Conservation (phyloP, 2,888 invertebrate species). For the Melanchra persicariae region DNA sequence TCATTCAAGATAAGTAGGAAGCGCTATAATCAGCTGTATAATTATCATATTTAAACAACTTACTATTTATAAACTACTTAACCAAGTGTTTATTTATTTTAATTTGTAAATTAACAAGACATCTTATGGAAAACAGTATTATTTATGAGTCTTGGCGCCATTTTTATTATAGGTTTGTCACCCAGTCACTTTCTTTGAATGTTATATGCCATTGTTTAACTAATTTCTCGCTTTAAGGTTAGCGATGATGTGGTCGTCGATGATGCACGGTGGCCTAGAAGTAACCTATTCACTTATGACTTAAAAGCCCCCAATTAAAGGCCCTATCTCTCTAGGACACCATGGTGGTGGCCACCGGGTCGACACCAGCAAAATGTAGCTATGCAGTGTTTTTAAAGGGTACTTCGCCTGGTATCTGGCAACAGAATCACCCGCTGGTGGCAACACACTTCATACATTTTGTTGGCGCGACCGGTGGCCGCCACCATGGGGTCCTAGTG, state of each 20-base stretch:
- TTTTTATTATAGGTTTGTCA: background rate
- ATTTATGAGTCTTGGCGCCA: background rate
- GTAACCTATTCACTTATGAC: background rate
- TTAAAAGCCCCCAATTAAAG: background rate
- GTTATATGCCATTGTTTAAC: background rate
- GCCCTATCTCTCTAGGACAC: too few species aligned
- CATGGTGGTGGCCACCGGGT: too few species aligned
- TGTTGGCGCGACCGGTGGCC: too few species aligned
- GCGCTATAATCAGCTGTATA: slow-evolving; percentile 31
- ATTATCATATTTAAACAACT: slow-evolving; percentile 30
- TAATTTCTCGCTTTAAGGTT: background rate
- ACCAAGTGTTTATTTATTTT: slow-evolving; percentile 14
- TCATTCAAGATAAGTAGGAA: slow-evolving; percentile 36
- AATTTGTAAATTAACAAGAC: slow-evolving; percentile 2
- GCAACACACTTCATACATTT: too few species aligned
- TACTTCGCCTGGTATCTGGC: too few species aligned
- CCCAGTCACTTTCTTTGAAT: background rate
- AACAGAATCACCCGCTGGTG: too few species aligned
- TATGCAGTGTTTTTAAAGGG: too few species aligned
- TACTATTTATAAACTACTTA: slow-evolving; percentile 17
- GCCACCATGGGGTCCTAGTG: too few species aligned
- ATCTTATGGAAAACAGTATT: background rate
- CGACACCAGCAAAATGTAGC: too few species aligned
- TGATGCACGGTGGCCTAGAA: background rate
- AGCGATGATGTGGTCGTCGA: background rate